Percentiles rank a stretch among this genome's conserved stretches.
phyloP scores from a whole-genome alignment of 2,113 vertebrate species.

The Pedetes capensis region DNA sequence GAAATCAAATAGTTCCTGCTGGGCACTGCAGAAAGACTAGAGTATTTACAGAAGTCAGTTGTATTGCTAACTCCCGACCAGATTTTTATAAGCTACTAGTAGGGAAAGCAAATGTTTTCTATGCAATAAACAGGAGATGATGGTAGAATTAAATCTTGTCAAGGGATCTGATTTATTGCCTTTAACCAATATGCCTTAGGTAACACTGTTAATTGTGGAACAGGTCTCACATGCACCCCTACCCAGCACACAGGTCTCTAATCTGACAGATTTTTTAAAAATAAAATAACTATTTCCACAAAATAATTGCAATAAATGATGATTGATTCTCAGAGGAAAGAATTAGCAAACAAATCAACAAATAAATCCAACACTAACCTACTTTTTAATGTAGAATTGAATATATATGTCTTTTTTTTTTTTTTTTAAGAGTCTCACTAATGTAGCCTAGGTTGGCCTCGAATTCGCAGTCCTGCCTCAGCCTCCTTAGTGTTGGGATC shows the following conservation, averaged over 20 bases:
- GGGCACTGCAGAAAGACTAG: not conserved
- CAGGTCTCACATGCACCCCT: fast-evolving
- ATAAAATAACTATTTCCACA: not conserved
- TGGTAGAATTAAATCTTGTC: not conserved
- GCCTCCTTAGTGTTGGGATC: too few relatives aligned
- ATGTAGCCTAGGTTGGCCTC: too few relatives aligned
- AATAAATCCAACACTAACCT: not conserved
- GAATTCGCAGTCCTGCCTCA: too few relatives aligned
- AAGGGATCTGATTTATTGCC: not conserved
- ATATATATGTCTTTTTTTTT: not conserved
- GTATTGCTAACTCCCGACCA: not conserved
- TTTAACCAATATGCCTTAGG: not conserved
- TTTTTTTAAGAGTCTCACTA: too few relatives aligned
- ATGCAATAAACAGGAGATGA: not conserved
- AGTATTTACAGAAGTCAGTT: conserved; percentile 31
- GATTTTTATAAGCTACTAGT: not conserved
- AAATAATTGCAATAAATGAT: not conserved
- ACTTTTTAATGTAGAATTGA: not conserved
- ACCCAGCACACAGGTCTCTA: not conserved
- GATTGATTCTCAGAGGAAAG: not conserved
- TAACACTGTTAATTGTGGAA: not conserved
- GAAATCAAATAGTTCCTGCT: conserved; percentile 58
- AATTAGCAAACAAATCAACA: not conserved
- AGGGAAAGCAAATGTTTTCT: not conserved
- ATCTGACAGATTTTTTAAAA: not conserved